Evolutionary conservation across 2,888 invertebrate genomes (phyloP).

Genomic region (Synanthedon vespiformis): DNA sequence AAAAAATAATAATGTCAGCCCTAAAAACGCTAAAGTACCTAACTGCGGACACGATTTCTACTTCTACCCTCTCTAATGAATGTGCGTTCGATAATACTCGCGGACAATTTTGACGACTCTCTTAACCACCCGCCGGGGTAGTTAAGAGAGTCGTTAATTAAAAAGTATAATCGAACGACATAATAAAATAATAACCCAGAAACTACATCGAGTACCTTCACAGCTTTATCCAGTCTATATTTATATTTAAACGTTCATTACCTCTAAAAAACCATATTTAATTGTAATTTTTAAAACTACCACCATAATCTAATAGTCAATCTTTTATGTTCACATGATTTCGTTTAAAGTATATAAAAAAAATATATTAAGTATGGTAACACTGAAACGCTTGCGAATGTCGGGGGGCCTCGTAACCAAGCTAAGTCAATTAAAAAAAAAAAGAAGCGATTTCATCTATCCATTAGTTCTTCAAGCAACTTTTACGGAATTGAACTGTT

Average conservation of each 20-base stretch:
- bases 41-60: not conserved
- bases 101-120: not conserved
- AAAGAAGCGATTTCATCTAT: too few relatives aligned
- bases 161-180: too few relatives aligned
- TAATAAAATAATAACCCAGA: too few relatives aligned
- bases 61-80: not conserved
- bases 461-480: too few relatives aligned
- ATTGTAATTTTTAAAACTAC: not conserved
- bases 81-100: not conserved
- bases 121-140: too few relatives aligned
- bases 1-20: not conserved
- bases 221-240: conserved; percentile 31
- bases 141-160: too few relatives aligned
- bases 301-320: not conserved
- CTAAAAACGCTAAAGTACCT: not conserved
- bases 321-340: not conserved
- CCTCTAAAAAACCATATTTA: conserved; percentile 2
- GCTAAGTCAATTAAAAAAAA: too few relatives aligned
- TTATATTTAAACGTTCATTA: conserved; percentile 20
- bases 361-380: not conserved
- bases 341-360: not conserved
- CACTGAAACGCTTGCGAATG: too few relatives aligned
- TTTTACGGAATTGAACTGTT: too few relatives aligned
- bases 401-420: too few relatives aligned
- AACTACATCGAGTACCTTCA: conserved; percentile 9